These are phyloP conservation scores for Siniperca scherzeri DNA, from an alignment of 2,797 vertebrate species.

Conservation along the genomic window DNA sequence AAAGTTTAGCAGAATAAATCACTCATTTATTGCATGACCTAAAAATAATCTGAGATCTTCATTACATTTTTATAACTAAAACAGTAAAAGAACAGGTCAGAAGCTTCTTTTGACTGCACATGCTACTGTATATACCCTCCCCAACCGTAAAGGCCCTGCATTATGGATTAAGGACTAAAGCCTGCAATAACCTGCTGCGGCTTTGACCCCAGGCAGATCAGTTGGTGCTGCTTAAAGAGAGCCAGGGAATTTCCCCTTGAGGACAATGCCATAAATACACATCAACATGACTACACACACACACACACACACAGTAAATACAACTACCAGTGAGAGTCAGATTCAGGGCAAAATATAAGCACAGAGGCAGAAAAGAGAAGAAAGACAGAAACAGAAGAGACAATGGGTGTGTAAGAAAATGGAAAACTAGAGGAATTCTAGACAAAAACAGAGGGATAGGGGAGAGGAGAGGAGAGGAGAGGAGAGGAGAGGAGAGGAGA, in stretches of 20 bases:
- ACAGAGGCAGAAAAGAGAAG: slow-evolving; percentile 8
- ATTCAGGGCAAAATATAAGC: slow-evolving; percentile 25
- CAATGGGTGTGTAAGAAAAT: slow-evolving; percentile 2
- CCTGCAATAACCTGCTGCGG: slow-evolving; percentile 70
- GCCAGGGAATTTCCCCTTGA: slow-evolving; percentile 49
- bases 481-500: background rate
- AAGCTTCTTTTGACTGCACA: slow-evolving; percentile 20
- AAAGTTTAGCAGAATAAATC: background rate
- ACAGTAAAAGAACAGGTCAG: slow-evolving; percentile 22
- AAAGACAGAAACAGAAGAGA: slow-evolving; percentile 6
- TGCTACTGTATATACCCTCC: slow-evolving; percentile 8
- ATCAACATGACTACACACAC: slow-evolving; percentile 20
- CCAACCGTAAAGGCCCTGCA: slow-evolving; percentile 46
- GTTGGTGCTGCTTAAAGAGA: slow-evolving; percentile 46
- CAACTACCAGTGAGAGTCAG: slow-evolving; percentile 4
- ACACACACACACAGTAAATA: slow-evolving; percentile 3
- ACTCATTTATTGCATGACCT: background rate
- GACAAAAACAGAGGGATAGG: slow-evolving; percentile 35
- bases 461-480: background rate
- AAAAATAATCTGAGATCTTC: background rate
- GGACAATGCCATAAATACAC: slow-evolving; percentile 45
- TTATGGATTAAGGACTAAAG: slow-evolving; percentile 53
- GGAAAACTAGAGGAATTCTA: slow-evolving; percentile 32
- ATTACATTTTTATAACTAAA: slow-evolving; percentile 4
- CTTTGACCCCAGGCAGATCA: slow-evolving; percentile 53